phyloP scores from a whole-genome alignment of 2,113 vertebrate genomes.

The Romanogobio albipinnatus region DNA sequence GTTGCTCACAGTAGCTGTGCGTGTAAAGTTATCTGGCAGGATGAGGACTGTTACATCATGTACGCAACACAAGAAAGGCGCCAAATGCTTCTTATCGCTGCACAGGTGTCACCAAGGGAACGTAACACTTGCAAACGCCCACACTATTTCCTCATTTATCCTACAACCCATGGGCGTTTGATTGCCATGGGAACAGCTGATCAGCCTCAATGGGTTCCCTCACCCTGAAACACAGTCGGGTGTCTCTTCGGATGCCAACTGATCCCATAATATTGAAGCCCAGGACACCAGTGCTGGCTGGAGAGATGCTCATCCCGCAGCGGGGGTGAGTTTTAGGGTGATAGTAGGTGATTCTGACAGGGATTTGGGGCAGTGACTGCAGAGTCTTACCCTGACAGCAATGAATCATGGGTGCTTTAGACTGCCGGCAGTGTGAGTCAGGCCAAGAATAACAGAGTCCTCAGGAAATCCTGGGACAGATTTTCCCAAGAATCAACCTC shows the following conservation, averaged over 20 bases:
- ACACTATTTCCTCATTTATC: conserved; percentile 18
- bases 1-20: background rate
- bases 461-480: background rate
- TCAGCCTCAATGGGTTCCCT: background rate
- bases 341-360: conserved; percentile 32
- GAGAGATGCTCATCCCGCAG: conserved; percentile 11
- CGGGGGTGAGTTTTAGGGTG: background rate
- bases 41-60: background rate
- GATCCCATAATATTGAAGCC: background rate
- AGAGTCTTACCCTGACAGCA: conserved; percentile 24
- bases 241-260: background rate
- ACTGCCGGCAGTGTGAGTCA: conserved; percentile 26
- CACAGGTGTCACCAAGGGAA: conserved; percentile 28
- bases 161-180: background rate
- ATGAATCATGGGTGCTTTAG: conserved; percentile 42
- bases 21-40: conserved; percentile 20
- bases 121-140: conserved; percentile 9
- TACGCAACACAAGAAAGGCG: background rate
- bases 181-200: conserved; percentile 29
- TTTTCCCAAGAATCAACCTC: conserved; percentile 10
- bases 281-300: background rate
- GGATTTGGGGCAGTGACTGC: conserved; percentile 15
- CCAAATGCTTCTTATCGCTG: background rate
- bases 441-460: conserved; percentile 36
- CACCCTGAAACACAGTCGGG: background rate